Percentiles rank a stretch among this genome's conserved stretches.
Conservation (phyloP, 2,797 vertebrate genomes). For the Danio choprae region DNA sequence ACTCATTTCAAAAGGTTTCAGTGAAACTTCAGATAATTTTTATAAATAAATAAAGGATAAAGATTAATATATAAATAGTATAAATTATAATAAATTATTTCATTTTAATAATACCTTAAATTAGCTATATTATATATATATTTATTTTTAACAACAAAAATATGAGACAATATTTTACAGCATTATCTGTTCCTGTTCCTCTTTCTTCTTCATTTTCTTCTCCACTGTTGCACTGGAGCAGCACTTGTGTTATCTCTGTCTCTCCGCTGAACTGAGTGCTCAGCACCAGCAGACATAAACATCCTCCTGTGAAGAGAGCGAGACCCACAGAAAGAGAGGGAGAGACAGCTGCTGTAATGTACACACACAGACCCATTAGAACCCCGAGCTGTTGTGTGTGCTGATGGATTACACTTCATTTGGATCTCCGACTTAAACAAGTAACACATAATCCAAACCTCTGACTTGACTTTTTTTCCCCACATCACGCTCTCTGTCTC, state of each 20-base stretch:
- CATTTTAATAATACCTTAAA: no score
- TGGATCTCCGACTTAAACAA: constrained; percentile 58
- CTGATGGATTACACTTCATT: constrained; percentile 64
- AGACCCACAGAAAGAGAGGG: constrained; percentile 29
- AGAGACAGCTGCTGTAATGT: constrained; percentile 57
- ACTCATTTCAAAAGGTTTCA: no score
- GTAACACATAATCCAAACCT: constrained; percentile 57
- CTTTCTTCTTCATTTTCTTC: neutral
- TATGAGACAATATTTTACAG: no score
- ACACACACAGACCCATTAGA: constrained; percentile 61
- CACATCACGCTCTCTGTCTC: neutral
- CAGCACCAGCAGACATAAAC: constrained; percentile 58
- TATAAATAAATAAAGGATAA: no score
- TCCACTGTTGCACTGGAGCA: constrained; percentile 2
- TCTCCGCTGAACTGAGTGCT: constrained; percentile 42
- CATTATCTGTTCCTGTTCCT: neutral
- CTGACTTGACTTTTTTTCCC: neutral
- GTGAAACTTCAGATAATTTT: no score
- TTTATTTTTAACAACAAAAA: no score
- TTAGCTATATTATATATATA: no score
- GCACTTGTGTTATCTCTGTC: constrained; percentile 50
- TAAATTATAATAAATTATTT: no score
- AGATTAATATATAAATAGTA: no score
- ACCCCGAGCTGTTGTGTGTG: constrained; percentile 50
- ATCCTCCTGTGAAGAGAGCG: constrained; percentile 52